A percentile compares a stretch with the other conserved stretches of the same genome.
These are phyloP conservation scores for Bradypodion pumilum DNA, from an alignment of 2,797 vertebrate species.

Conservation along the genomic window DNA sequence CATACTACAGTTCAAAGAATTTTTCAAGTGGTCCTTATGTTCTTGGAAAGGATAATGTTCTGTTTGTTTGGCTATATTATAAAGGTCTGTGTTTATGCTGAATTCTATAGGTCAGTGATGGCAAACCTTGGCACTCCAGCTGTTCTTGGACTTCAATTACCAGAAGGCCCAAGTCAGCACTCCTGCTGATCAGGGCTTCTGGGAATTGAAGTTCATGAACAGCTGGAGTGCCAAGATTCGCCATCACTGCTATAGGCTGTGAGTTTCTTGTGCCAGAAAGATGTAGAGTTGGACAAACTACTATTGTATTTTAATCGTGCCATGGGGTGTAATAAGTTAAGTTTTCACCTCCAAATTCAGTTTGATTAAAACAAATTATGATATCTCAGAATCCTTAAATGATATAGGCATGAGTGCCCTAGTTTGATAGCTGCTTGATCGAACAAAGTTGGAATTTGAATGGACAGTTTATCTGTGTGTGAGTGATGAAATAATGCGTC, in stretches of 20 bases:
- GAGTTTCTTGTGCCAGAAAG: background rate
- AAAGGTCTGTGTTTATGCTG: background rate
- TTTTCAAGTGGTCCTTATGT: background rate
- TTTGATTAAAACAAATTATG: background rate
- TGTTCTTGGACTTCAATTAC: too few species aligned
- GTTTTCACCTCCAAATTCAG: background rate
- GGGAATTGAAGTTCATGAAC: too few species aligned
- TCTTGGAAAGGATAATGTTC: background rate
- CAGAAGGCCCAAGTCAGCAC: too few species aligned
- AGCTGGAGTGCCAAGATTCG: too few species aligned
- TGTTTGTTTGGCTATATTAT: background rate
- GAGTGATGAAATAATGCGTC: too few species aligned
- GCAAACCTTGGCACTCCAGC: too few species aligned
- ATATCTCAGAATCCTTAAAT: fast-evolving
- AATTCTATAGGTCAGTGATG: too few species aligned
- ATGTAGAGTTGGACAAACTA: background rate
- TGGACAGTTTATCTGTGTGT: background rate
- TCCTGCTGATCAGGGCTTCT: too few species aligned
- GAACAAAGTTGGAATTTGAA: background rate
- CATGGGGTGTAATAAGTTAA: background rate
- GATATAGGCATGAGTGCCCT: background rate
- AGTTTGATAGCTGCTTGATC: background rate
- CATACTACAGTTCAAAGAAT: background rate
- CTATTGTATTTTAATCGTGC: background rate
- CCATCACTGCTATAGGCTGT: too few species aligned